Percentiles rank a stretch among this genome's conserved stretches.
These are phyloP conservation scores for Diploptera punctata DNA, from an alignment of 2,888 invertebrate genomes.

Conservation along the genomic window DNA sequence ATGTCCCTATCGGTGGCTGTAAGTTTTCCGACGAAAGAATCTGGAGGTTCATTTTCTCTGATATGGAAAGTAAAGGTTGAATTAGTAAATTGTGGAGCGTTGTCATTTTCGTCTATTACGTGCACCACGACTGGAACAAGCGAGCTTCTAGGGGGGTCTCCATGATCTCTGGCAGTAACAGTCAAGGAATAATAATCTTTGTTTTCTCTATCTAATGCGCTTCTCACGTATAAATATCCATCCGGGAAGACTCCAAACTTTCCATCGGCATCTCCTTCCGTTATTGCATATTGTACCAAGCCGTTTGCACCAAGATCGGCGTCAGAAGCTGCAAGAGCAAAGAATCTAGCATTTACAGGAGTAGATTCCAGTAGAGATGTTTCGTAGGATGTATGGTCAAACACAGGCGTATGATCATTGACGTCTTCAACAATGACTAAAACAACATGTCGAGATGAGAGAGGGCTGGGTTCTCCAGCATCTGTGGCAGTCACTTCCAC, in stretches of 20 bases:
- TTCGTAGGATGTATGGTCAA: slow-evolving; percentile 91
- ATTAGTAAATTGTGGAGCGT: slow-evolving; percentile 90
- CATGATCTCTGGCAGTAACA: slow-evolving; percentile 83
- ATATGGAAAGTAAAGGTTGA: slow-evolving; percentile 90
- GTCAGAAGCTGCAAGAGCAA: slow-evolving; percentile 88
- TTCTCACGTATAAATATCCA: slow-evolving; percentile 88
- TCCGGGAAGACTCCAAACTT: slow-evolving; percentile 96
- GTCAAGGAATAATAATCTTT: slow-evolving; percentile 90
- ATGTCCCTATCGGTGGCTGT: slow-evolving; percentile 89
- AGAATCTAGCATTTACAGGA: slow-evolving; percentile 89
- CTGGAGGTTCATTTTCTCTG: slow-evolving; percentile 85
- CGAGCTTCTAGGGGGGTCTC: slow-evolving; percentile 77
- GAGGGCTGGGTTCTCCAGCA: slow-evolving; percentile 74
- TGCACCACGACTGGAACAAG: slow-evolving; percentile 91
- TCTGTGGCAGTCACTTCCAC: slow-evolving; percentile 88
- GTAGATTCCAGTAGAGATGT: slow-evolving; percentile 90
- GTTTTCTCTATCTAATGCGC: slow-evolving; percentile 86
- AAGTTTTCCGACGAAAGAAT: slow-evolving; percentile 91
- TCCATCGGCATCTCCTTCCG: slow-evolving; percentile 83
- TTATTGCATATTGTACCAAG: slow-evolving; percentile 79
- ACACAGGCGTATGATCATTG: slow-evolving; percentile 95
- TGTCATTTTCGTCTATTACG: slow-evolving; percentile 96
- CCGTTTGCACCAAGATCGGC: slow-evolving; percentile 85
- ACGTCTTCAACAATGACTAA: slow-evolving; percentile 82
- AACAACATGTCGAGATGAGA: slow-evolving; percentile 77